Evolutionary conservation across 1,140 invertebrate genomes (phyloP), one percentile per base, ranked within the genome.

Genomic region (Philotrypesis tridentata): DNA sequence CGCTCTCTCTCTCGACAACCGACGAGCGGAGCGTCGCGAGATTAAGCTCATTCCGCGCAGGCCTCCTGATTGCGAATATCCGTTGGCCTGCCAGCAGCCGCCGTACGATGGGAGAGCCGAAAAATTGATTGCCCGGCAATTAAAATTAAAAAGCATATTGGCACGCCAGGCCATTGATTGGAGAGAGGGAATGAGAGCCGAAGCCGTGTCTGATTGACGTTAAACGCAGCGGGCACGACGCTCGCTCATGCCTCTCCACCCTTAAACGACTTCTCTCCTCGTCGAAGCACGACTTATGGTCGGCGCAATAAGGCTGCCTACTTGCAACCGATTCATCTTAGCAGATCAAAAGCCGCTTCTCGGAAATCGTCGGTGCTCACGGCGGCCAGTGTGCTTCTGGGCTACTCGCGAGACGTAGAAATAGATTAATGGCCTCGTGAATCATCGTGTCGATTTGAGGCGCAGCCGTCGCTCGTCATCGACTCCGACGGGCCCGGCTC

Each of bases 391-490:
- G 2, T 21, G 25, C 27, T 25, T 68, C 67, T 48, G 65, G 70
- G 27, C 68, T 23, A 63, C 37, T 60, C 63, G 40, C 74, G 80
- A 67, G 65, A 84, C 84, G 84, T 86, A 78, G 85, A 90, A 89
- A 88, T 88, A 88, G 87, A 90, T 90, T 90, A 89, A 90, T 86
- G 86, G 84, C 80, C 78, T 83, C 83, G 85, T 89, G 87, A 89
- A 89, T 89, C 89, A 87, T 79, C 85, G 67, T 89, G 85, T 88
- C 86, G 88, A 89, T 87, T 84, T 84, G 80, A 86, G 84, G 83
- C 85, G 82, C 23, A 79, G 83, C 60, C 65, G 80, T 76, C 67
- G 63, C 65, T 72, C 82, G 79, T 84, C 84, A 83, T 84, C 83
- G 85, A 33, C 79, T 82, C 43, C n/a, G n/a, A n/a, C n/a, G n/a